These are phyloP conservation scores for Tetranychus cinnabarinus DNA, from an alignment of 1,140 invertebrate species.

Conservation along the genomic window DNA sequence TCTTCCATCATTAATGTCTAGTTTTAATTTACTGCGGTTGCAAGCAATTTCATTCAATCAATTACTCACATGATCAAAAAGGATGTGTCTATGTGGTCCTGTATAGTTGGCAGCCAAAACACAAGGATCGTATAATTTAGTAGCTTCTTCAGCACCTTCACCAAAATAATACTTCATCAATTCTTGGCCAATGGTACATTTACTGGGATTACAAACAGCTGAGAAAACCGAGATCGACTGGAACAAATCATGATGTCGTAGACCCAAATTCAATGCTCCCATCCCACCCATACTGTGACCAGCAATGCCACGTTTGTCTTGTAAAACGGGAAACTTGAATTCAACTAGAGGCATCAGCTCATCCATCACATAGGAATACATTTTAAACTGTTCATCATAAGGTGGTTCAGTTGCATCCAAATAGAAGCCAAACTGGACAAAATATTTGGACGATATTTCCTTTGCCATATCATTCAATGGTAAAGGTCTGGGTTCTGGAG, in stretches of 20 bases:
- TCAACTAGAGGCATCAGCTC: neutral
- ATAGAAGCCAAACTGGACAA: neutral
- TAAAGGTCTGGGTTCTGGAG: constrained; percentile 71
- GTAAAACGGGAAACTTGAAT: neutral
- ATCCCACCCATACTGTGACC: neutral
- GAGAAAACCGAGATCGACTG: neutral
- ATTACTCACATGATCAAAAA: neutral
- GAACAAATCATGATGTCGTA: neutral
- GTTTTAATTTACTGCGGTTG: no score
- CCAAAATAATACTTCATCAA: neutral
- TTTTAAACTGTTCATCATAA: neutral
- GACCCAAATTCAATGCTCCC: neutral
- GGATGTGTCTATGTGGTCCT: neutral
- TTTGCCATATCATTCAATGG: constrained; percentile 31
- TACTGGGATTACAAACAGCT: neutral
- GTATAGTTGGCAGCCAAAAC: neutral
- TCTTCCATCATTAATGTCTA: no score
- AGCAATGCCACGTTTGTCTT: neutral
- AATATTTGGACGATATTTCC: constrained; percentile 13
- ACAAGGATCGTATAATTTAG: neutral
- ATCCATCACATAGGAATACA: neutral
- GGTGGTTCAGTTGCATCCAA: neutral
- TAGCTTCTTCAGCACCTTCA: neutral
- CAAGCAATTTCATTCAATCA: neutral
- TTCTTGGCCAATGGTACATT: neutral